Evolutionary conservation across 2,888 invertebrate species (phyloP).

Genomic region (Bhutanitis thaidina): DNA sequence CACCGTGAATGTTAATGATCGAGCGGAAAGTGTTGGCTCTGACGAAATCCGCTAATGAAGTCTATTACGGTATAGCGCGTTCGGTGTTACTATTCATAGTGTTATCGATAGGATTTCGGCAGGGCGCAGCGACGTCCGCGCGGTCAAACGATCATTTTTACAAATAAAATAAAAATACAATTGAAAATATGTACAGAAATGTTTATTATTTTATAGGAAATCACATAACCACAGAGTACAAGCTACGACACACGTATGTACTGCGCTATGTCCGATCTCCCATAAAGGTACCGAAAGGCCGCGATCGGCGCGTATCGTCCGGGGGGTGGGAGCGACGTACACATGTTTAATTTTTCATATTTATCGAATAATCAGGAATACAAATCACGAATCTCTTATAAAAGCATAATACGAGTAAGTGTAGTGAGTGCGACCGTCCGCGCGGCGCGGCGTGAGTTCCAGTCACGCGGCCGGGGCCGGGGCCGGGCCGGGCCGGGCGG

Average conservation of each 20-base stretch:
- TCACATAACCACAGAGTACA: constrained; percentile 61
- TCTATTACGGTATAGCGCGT: neutral
- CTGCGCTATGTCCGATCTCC: constrained; percentile 57
- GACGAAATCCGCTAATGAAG: neutral
- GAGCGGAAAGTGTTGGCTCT: constrained; percentile 8
- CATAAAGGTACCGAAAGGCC: constrained; percentile 53
- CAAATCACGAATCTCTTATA: constrained; percentile 78
- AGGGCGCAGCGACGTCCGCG: constrained; percentile 3
- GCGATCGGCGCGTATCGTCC: constrained; percentile 57
- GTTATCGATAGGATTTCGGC: neutral
- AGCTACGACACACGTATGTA: constrained; percentile 54
- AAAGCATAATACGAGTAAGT: constrained; percentile 76
- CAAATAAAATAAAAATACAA: constrained; percentile 63
- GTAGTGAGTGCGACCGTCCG: constrained; percentile 19
- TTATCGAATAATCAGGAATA: constrained; percentile 75
- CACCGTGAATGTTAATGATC: constrained; percentile 22
- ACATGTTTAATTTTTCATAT: constrained; percentile 65
- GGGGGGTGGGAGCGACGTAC: constrained; percentile 51
- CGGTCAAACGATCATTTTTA: constrained; percentile 12
- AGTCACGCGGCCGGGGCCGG: constrained; percentile 20
- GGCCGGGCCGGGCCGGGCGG: constrained; percentile 8
- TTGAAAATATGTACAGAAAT: constrained; percentile 77
- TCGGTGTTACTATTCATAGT: constrained; percentile 9
- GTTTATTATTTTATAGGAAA: constrained; percentile 70
- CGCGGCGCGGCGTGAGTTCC: constrained; percentile 21